Percentiles rank a stretch among this genome's conserved stretches.
Conservation (phyloP, 1,140 invertebrate species). For the Limonius californicus region DNA sequence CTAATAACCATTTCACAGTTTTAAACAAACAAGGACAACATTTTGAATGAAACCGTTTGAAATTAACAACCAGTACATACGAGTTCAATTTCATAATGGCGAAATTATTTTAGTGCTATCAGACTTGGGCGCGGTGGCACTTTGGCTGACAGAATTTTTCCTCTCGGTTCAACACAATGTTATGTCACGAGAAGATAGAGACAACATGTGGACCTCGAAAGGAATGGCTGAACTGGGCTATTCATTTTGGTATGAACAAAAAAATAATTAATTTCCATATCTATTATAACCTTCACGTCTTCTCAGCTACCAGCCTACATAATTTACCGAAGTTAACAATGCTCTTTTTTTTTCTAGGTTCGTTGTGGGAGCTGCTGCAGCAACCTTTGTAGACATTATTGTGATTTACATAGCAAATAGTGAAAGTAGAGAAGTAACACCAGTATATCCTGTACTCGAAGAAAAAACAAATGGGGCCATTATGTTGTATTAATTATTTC, state of each 20-base stretch:
- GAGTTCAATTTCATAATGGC: too few relatives aligned
- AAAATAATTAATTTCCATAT: neutral
- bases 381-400: constrained; percentile 71
- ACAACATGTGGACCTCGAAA: constrained; percentile 69
- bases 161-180: constrained; percentile 72
- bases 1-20: too few relatives aligned
- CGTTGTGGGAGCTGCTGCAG: constrained; percentile 65
- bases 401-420: constrained; percentile 69
- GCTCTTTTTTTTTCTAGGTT: constrained; percentile 57
- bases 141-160: constrained; percentile 75
- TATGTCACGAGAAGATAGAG: constrained; percentile 67
- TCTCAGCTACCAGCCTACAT: too few relatives aligned
- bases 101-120: constrained; percentile 62
- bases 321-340: too few relatives aligned
- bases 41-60: too few relatives aligned
- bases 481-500: constrained; percentile 66
- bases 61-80: too few relatives aligned
- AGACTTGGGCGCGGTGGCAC: constrained; percentile 61
- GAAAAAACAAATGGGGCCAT: constrained; percentile 81
- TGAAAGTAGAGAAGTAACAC: constrained; percentile 58
- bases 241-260: constrained; percentile 67
- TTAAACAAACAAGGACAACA: too few relatives aligned
- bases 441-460: constrained; percentile 64
- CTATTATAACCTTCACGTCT: neutral
- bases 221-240: constrained; percentile 66